Conservation (phyloP, 2,113 vertebrate genomes). For the Carlito syrichta region DNA sequence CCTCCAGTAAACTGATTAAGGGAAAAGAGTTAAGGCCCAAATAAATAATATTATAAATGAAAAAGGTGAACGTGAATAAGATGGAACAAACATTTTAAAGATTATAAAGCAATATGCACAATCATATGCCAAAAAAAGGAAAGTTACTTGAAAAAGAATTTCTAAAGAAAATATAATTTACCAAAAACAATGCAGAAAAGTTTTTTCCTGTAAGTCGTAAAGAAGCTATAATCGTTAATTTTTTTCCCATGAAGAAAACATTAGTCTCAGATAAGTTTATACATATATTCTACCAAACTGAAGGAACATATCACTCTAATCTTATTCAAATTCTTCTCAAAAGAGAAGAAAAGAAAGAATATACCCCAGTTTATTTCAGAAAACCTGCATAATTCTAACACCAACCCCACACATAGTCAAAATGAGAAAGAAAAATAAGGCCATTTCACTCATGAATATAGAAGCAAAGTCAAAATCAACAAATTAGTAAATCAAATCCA, state of each 20-base stretch:
- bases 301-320: not conserved
- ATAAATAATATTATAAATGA: not conserved
- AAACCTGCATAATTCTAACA: not conserved
- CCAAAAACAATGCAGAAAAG: not conserved
- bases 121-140: not conserved
- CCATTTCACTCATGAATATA: not conserved
- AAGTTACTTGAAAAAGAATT: not conserved
- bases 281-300: not conserved
- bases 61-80: not conserved
- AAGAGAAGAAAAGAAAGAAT: not conserved
- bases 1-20: not conserved
- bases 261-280: not conserved
- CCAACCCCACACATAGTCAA: not conserved
- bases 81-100: not conserved
- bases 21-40: not conserved
- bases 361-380: not conserved
- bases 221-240: not conserved
- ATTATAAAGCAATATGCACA: not conserved
- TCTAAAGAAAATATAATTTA: not conserved
- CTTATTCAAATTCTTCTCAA: conserved; percentile 6
- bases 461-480: not conserved
- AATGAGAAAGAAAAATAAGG: conserved; percentile 2
- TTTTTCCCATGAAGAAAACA: not conserved
- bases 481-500: not conserved
- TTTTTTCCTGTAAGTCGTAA: not conserved